A percentile compares a stretch with the other conserved stretches of the same genome.
These are phyloP conservation scores for Umimayanthus kanabou DNA, from an alignment of 92 coral and sea anemone species.

Conservation along the genomic window DNA sequence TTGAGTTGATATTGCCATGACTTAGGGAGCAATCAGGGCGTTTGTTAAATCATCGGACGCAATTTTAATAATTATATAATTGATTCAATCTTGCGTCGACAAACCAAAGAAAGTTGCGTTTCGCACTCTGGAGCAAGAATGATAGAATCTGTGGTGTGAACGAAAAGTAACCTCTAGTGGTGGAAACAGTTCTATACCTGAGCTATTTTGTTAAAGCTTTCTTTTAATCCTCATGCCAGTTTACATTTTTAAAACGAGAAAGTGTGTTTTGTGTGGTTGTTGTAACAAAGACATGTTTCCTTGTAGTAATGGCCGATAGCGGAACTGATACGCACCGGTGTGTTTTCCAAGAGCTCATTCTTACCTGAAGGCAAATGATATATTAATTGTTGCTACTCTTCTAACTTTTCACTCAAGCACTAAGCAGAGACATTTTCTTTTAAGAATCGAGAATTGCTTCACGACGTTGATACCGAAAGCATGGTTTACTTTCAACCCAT, in stretches of 20 bases:
- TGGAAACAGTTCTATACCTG: not conserved
- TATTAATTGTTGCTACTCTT: not conserved
- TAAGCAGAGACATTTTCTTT: not conserved
- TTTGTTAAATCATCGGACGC: not conserved
- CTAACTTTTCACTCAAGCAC: not conserved
- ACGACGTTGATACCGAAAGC: not conserved
- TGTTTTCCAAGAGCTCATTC: not conserved
- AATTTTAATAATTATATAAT: no score
- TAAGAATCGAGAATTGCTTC: not conserved
- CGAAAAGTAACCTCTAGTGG: not conserved
- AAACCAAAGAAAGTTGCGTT: not conserved
- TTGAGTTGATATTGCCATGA: not conserved
- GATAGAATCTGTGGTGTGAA: not conserved
- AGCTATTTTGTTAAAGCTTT: no score
- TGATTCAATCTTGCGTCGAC: not conserved
- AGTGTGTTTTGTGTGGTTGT: not conserved
- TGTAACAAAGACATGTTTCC: not conserved
- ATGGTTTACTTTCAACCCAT: not conserved
- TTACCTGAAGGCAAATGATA: not conserved
- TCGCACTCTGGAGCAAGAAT: not conserved
- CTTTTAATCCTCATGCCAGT: not conserved
- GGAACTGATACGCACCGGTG: no score
- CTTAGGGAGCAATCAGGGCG: not conserved
- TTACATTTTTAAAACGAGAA: not conserved
- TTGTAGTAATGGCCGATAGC: not conserved